Conservation (phyloP, 2,888 invertebrate genomes). For the Empis livida region DNA sequence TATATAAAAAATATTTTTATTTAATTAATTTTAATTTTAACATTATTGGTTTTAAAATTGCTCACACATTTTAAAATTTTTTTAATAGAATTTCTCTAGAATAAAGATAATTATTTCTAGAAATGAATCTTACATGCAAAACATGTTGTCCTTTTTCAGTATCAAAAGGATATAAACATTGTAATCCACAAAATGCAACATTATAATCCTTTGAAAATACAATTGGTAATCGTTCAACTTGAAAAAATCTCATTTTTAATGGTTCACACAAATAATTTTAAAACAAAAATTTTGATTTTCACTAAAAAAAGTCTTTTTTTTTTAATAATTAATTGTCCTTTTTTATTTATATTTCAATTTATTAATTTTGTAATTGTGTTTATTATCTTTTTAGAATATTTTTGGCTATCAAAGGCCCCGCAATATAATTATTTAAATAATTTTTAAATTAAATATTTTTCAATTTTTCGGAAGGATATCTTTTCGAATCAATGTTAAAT, state of each 20-base stretch:
- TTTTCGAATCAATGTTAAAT: no score
- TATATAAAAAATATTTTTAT: no score
- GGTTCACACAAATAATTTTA: not conserved
- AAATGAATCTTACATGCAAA: slow-evolving; percentile 38
- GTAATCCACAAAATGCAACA: slow-evolving; percentile 60
- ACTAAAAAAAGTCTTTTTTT: not conserved
- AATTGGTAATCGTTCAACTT: slow-evolving; percentile 48
- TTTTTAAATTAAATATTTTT: no score
- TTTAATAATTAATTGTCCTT: no score
- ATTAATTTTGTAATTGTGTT: no score
- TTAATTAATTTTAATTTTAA: no score
- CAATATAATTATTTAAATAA: no score
- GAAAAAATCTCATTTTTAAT: slow-evolving; percentile 2
- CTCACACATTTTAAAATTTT: not conserved
- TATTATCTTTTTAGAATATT: no score
- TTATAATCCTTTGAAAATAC: slow-evolving; percentile 65
- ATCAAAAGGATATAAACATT: slow-evolving; percentile 71
- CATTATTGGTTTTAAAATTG: not conserved
- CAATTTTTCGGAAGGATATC: no score
- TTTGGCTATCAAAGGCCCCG: no score
- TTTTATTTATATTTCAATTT: no score
- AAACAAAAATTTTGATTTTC: not conserved
- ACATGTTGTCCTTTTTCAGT: slow-evolving; percentile 70
- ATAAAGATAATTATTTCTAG: not conserved
- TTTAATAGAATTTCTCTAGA: not conserved